These are phyloP conservation scores for Phasia obesa DNA, from an alignment of 2,888 invertebrate species.

Conservation along the genomic window DNA sequence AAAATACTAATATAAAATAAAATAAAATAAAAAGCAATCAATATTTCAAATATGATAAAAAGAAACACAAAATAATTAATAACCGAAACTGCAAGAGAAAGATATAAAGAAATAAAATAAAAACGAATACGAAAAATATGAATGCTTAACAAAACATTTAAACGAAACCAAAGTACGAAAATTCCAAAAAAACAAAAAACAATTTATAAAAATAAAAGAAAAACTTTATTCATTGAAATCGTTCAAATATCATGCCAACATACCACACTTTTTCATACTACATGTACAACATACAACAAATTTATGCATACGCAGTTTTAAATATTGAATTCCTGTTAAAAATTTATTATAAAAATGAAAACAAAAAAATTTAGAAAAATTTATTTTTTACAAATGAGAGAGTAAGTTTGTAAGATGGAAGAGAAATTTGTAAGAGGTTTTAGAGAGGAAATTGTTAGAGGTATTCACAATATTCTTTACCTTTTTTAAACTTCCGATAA, in stretches of 20 bases:
- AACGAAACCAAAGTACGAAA: slow-evolving; percentile 67
- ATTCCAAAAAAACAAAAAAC: slow-evolving; percentile 28
- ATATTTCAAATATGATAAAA: slow-evolving; percentile 20
- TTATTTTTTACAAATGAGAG: neutral
- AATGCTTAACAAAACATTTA: slow-evolving; percentile 46
- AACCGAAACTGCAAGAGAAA: slow-evolving; percentile 13
- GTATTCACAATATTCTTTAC: too few species aligned
- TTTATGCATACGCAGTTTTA: slow-evolving; percentile 33
- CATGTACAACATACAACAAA: slow-evolving; percentile 22
- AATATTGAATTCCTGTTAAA: slow-evolving; percentile 28
- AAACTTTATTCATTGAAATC: slow-evolving; percentile 51
- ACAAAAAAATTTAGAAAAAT: slow-evolving; percentile 18
- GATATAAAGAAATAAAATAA: slow-evolving; percentile 18
- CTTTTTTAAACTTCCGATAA: too few species aligned
- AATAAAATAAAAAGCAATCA: slow-evolving; percentile 27
- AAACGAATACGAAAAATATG: slow-evolving; percentile 10
- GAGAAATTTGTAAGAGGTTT: neutral
- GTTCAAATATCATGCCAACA: slow-evolving; percentile 60
- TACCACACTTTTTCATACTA: slow-evolving; percentile 21
- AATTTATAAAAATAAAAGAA: slow-evolving; percentile 67
- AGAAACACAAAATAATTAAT: slow-evolving; percentile 34
- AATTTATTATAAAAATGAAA: slow-evolving; percentile 35
- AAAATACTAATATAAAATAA: neutral
- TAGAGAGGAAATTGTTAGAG: too few species aligned
- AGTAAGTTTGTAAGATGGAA: neutral